Evolutionary conservation across 2,113 vertebrate genomes (phyloP), one percentile per base, ranked within the genome.

Genomic region (Bufo gargarizans): DNA sequence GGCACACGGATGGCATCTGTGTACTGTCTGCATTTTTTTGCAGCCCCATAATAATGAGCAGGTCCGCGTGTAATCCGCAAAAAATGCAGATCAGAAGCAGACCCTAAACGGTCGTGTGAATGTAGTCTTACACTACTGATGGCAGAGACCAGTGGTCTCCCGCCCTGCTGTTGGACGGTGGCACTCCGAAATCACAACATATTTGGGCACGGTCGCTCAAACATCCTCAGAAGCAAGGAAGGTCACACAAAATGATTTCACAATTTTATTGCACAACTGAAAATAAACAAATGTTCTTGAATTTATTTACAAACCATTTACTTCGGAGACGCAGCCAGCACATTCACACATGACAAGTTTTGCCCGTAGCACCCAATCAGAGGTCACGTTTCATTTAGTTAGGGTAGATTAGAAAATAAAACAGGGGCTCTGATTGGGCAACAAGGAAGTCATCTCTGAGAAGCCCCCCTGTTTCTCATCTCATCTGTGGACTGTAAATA

Each of bases 211-310:
- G 14, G 58, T 61, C 20, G 2, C n/a, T 69, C 74, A 61, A 2
- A 10, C 14, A 20, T 3, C 33, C 33, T 17, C 16, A 16, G 59
- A 50, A 7, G 0, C 10, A n/a, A 69, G 50, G 13, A 69, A 69
- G 47, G 20, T 2, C 1, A 83, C 61, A 67, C 45, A 2, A 11
- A 10, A 77, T 86, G 79, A 86, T 86, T 86, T 86, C 85, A 86
- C 85, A 86, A 79, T 86, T 86, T 86, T 86, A 86, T 86, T 86
- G 85, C 85, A 86, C 85, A 86, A 86, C 85, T 86, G 85, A 86
- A 86, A 86, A 86, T 79, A 79, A 86, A 79, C 85, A 86, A 86
- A 86, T 80, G 76, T 86, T 56, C 50, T 72, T 55, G n/a, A 84
- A 58, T 49, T 78, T 86, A 86, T 80, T 67, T 79, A 86, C 85